Evolutionary conservation across 2,113 vertebrate species (phyloP).

Genomic region (Sminthopsis crassicaudata): DNA sequence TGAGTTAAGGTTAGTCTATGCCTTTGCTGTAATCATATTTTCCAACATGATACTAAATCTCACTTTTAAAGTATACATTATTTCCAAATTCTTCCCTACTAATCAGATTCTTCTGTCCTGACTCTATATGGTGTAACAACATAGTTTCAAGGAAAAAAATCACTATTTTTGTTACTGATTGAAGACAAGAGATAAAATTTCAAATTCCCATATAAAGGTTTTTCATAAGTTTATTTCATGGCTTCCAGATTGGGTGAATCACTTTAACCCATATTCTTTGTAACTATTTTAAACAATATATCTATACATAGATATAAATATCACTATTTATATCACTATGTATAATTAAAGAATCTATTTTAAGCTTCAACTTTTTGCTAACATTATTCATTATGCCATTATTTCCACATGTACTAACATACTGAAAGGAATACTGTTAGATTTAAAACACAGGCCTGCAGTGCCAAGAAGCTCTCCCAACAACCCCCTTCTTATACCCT

Average conservation of each 20-base stretch:
- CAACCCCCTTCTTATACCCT: neutral
- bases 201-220: neutral
- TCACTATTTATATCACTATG: neutral
- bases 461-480: neutral
- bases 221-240: neutral
- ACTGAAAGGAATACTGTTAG: neutral
- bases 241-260: neutral
- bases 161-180: constrained; percentile 19
- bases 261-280: neutral
- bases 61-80: constrained; percentile 77
- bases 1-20: constrained; percentile 75
- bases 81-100: constrained; percentile 63
- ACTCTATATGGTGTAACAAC: constrained; percentile 11
- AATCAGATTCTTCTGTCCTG: constrained; percentile 54
- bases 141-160: constrained; percentile 35
- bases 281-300: neutral
- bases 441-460: neutral
- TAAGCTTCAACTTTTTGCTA: neutral
- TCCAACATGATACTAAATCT: constrained; percentile 72
- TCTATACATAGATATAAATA: neutral
- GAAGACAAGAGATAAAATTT: neutral
- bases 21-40: constrained; percentile 71
- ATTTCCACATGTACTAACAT: neutral
- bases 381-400: constrained; percentile 3
- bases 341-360: constrained; percentile 8